phyloP scores from a whole-genome alignment of 2,113 vertebrate genomes.

The Hippoglossus stenolepis region DNA sequence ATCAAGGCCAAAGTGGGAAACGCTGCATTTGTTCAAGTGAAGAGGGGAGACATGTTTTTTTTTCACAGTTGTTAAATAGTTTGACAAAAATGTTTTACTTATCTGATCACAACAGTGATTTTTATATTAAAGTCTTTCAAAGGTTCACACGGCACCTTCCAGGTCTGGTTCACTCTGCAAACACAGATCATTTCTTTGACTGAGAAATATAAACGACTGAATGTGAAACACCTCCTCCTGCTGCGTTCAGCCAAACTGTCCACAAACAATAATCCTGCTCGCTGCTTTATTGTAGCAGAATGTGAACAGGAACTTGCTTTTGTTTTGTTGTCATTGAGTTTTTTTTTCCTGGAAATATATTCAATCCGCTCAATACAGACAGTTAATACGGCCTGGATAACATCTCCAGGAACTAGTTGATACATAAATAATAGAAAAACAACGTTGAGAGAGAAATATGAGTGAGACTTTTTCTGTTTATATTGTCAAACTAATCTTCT shows the following conservation, averaged over 20 bases:
- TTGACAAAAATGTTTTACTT: not conserved
- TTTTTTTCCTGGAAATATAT: slow-evolving; percentile 14
- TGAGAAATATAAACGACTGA: not conserved
- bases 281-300: slow-evolving; percentile 15
- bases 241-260: not conserved
- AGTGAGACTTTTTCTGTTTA: not conserved
- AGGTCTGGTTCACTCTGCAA: not conserved
- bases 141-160: not conserved
- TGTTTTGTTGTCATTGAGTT: slow-evolving; percentile 10
- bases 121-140: not conserved
- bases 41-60: not conserved
- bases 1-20: not conserved
- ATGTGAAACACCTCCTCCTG: not conserved
- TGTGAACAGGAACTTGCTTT: slow-evolving; percentile 21
- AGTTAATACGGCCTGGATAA: slow-evolving; percentile 2
- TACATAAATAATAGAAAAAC: not conserved
- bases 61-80: not conserved
- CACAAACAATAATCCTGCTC: slow-evolving; percentile 1
- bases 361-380: not conserved
- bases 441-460: not conserved
- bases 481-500: slow-evolving; percentile 7
- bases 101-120: not conserved
- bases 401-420: not conserved
- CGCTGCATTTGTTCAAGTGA: slow-evolving; percentile 10
- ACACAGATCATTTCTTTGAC: not conserved